Evolutionary conservation across 2,797 vertebrate species (phyloP), one percentile per base, ranked within the genome.

Genomic region (Rallus crepitans): DNA sequence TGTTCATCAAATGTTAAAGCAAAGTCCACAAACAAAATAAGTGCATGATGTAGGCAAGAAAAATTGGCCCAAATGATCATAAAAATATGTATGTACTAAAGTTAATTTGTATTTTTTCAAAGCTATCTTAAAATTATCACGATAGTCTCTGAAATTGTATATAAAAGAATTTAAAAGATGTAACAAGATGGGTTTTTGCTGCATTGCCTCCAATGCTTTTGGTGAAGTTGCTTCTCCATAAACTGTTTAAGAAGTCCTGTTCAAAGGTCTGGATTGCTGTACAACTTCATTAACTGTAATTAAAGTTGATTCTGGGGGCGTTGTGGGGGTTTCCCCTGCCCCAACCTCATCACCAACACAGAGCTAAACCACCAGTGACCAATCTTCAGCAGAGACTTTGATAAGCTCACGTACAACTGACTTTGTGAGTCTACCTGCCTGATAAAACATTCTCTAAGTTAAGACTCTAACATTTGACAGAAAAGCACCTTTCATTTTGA

Each of bases 281-380:
- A 65, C 9, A 71, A 83, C 39, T 53, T 27, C 4, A 31, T 33
- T 6, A 15, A 6, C 27, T 57, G 14, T 76, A 69, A 73, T n/a
- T 39, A 25, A 60, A 81, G 5, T 6, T 3, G 2, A 0, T 0
- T 3, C 45, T 35, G 7, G 15, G 12, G 16, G 6, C 5, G 1
- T 64, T 59, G 65, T 13, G 7, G 17, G 8, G 4, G 14, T 27
- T 9, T 0, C 7, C 1, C 2, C 3, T 11, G 17, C 3, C 2
- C 3, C 2, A 60, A 72, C 2, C 25, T 65, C 11, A 31, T 25
- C 16, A 45, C 0, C 5, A 25, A 8, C 25, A 72, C 23, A 63
- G 68, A 85, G 11, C 3, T 73, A 85, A 52, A 70, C 57, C 21
- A 72, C 5, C 64, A 35, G 2, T 6, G 7, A 80, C 9, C 87